A percentile compares a stretch with the other conserved stretches of the same genome.
Evolutionary conservation across 2,888 invertebrate genomes (phyloP).

Genomic region (Acanthoscelides obtectus): DNA sequence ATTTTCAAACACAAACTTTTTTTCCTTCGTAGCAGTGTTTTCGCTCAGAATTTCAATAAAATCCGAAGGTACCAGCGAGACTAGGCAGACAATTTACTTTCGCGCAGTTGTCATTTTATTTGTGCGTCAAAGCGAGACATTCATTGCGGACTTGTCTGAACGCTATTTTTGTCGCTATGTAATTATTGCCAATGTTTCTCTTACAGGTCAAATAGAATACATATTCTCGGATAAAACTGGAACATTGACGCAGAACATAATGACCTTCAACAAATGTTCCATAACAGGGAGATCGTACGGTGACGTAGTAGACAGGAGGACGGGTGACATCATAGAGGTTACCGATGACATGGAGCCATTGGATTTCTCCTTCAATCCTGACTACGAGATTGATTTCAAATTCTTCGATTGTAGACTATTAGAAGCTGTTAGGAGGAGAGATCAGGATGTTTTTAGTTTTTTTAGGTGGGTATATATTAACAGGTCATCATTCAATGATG

Average conservation of each 20-base stretch:
- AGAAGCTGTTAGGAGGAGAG: constrained; percentile 73
- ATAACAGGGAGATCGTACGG: constrained; percentile 91
- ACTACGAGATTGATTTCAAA: constrained; percentile 86
- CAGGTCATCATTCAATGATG: too few species aligned
- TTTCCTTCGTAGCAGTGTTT: too few species aligned
- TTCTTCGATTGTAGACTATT: constrained; percentile 88
- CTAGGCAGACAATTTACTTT: not conserved
- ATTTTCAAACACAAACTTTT: too few species aligned
- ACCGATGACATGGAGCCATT: constrained; percentile 75
- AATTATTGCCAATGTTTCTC: too few species aligned
- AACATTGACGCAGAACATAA: constrained; percentile 97
- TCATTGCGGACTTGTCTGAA: too few species aligned
- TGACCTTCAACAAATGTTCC: constrained; percentile 99
- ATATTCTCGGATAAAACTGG: constrained; percentile 99
- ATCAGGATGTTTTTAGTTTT: constrained; percentile 76
- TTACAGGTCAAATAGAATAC: constrained; percentile 90
- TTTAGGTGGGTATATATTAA: constrained; percentile 51
- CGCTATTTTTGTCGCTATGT: too few species aligned
- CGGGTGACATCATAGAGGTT: constrained; percentile 83
- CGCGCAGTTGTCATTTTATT: too few species aligned
- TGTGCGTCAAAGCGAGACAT: too few species aligned
- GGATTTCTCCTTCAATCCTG: constrained; percentile 93
- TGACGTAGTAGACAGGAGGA: constrained; percentile 79
- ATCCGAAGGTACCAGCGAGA: too few species aligned
- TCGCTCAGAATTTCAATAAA: too few species aligned